phyloP scores from a whole-genome alignment of 2,888 invertebrate species.

The Saturnia japonica region DNA sequence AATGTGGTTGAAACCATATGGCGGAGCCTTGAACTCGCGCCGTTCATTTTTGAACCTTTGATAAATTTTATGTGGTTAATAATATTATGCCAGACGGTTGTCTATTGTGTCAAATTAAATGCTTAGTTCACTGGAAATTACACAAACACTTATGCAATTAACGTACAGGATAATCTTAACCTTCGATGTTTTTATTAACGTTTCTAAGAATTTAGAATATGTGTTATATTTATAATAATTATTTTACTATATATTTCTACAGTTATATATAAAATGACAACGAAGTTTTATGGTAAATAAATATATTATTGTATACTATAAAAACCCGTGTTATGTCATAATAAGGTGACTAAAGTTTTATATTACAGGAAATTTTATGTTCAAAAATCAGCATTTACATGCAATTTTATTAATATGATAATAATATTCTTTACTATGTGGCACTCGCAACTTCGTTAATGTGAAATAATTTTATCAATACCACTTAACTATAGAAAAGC shows the following conservation, averaged over 20 bases:
- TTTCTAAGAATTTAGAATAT: neutral
- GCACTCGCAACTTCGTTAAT: too few relatives aligned
- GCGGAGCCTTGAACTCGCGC: conserved; percentile 58
- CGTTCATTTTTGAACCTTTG: conserved; percentile 49
- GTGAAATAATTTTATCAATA: too few relatives aligned
- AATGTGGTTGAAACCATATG: conserved; percentile 20
- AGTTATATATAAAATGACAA: too few relatives aligned
- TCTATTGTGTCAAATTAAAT: conserved; percentile 15
- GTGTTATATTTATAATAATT: neutral
- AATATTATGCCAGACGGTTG: conserved; percentile 15
- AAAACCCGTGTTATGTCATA: too few relatives aligned
- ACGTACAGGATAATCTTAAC: conserved; percentile 17
- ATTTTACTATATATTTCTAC: neutral
- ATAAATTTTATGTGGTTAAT: conserved; percentile 41
- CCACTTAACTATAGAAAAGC: too few relatives aligned
- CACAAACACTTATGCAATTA: conserved; percentile 6
- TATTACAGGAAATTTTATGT: too few relatives aligned
- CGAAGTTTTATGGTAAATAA: too few relatives aligned
- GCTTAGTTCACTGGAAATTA: conserved; percentile 8
- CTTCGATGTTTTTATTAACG: conserved; percentile 8
- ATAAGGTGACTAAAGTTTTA: too few relatives aligned
- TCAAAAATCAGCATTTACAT: neutral
- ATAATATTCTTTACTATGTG: too few relatives aligned
- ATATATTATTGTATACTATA: too few relatives aligned
- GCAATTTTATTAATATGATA: neutral